Evolutionary conservation across 2,888 invertebrate species (phyloP), one percentile per base, ranked within the genome.

Genomic region (Synergus itoensis): DNA sequence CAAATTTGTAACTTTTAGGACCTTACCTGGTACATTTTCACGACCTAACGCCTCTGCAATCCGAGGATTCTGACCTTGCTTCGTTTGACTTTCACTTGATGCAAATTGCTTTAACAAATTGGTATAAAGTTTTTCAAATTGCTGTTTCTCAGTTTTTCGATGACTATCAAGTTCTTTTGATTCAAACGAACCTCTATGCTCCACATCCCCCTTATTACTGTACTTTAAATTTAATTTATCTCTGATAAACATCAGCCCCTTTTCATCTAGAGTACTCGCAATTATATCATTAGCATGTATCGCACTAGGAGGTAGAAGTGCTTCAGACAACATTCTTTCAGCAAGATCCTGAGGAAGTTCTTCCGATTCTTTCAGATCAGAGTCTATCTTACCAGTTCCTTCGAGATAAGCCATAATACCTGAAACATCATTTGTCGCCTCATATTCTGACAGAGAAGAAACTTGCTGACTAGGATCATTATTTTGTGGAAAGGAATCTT

Each of bases 211-310:
- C 45, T 85, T 84, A 18, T 81, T 82, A 45, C 86, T 85, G 77
- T 91, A 91, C 69, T 91, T 90, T 40, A 87, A 85, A 12, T 86
- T 85, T 7, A 91, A 87, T 82, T 91, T 88, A 67, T 91, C 89
- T 14, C 89, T 87, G 75, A 91, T 91, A 69, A 83, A 90, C 36
- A 81, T 87, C 53, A 92, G 80, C 76, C 82, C 87, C 43, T 89
- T 82, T 78, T 86, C 81, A 78, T 90, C 89, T 36, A 92, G 80
- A 36, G 90, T 91, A 75, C 92, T 92, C 16, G 90, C 89, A 67
- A 91, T 86, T 43, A 92, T 90, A 65, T 91, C 89, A 60, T 83
- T 83, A 1, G 86, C 77, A 67, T 89, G 84, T 21, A 89, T 79
- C 4, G 87, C 85, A 82, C 88, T 90, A 8, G 90, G 89, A 18